Evolutionary conservation across 2,797 vertebrate genomes (phyloP).

Genomic region (Gephyroberyx darwinii): DNA sequence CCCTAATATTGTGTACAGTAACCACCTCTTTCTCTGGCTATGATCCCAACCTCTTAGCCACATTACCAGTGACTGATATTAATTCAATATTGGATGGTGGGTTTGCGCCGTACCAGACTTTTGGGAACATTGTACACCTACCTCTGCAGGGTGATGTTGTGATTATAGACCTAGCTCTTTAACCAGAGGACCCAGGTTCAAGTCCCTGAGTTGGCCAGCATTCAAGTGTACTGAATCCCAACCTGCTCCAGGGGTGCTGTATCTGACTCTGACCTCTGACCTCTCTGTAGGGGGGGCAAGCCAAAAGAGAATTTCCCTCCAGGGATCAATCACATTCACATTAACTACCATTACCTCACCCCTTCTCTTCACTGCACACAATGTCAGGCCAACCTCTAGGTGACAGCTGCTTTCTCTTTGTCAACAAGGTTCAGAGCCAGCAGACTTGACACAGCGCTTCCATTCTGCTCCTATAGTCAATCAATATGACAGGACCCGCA

Average conservation of each 20-base stretch:
- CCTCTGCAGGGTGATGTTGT: not conserved
- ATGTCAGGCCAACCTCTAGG: slow-evolving; percentile 25
- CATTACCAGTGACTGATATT: not conserved
- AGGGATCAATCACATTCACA: not conserved
- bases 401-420: slow-evolving; percentile 52
- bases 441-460: slow-evolving; percentile 43
- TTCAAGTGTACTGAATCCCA: not conserved
- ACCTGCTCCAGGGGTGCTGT: not conserved
- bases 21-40: not conserved
- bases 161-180: not conserved
- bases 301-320: not conserved
- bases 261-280: too few relatives aligned
- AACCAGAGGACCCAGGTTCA: not conserved
- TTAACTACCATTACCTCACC: not conserved
- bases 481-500: slow-evolving; percentile 41
- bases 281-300: too few relatives aligned
- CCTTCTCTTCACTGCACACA: slow-evolving; percentile 5
- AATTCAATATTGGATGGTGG: not conserved
- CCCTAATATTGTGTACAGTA: too few relatives aligned
- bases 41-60: not conserved
- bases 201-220: not conserved
- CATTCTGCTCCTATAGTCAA: slow-evolving; percentile 44
- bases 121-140: not conserved
- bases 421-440: slow-evolving; percentile 35
- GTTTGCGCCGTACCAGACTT: not conserved